Base-by-base conservation (phyloP, 2,113 vertebrate genomes). In the Gopherus evgoodei region DNA sequence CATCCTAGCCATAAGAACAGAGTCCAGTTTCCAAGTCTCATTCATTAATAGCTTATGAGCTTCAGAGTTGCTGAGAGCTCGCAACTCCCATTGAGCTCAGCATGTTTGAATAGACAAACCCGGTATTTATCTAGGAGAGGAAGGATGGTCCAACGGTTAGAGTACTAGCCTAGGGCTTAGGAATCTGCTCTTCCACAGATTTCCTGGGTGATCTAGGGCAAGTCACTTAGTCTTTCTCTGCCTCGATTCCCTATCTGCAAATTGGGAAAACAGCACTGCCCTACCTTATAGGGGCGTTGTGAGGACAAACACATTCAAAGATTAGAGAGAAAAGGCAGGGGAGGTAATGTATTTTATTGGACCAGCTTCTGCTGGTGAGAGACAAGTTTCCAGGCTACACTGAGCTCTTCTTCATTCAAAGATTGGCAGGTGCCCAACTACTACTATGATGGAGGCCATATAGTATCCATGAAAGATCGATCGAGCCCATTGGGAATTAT, bases 341-440 rank as follows among this genome's bases (percentile, higher is more conserved):
- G 27, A 0, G 27, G 0, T 3, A 69, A 78, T 0, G 1, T 11
- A 49, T 78, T 83, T 54, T 69, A 78, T 54, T 0, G 2, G 19
- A 35, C 24, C 57, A 13, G 5, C 62, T 29, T 5, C 0, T 62
- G 57, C 44, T 82, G 44, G 52, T 22, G 3, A 0, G 29, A 59
- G 17, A 9, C 5, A 79, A n/a, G 65, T 17, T 69, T 69, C 29
- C 7, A 12, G 17, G 62, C 31, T 8, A 8, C 31, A 17, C 17
- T n/a, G 65, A 69, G 35, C 35, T 69, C 65, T 21, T 69, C 65
- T 69, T n/a, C 14, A n/a, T n/a, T 69, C 16, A n/a, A 35, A 69
- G 65, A 69, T 10, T 69, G 65, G n/a, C 35, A n/a, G 35, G 35
- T 69, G 65, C 65, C 21, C 62, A n/a, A 7, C n/a, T 65, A 65